Conservation (phyloP, 2,888 invertebrate species). For the Trissoscelio sp. region DNA sequence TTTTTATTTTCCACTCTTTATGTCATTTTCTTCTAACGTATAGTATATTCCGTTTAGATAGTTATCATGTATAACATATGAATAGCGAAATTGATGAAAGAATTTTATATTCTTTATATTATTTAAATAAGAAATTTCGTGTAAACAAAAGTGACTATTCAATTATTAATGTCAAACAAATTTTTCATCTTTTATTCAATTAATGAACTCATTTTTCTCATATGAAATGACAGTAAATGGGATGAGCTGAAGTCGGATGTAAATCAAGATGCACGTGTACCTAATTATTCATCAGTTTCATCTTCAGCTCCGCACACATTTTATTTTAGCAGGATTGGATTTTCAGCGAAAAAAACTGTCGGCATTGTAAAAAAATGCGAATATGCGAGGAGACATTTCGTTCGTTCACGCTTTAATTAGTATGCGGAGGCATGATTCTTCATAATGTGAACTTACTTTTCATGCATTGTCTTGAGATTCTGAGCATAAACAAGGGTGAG, state of each 20-base stretch:
- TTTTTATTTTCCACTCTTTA: not conserved
- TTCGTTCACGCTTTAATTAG: constrained; percentile 56
- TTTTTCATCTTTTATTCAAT: too few species aligned
- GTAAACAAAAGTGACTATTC: too few species aligned
- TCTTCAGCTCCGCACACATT: not conserved
- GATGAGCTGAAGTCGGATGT: too few species aligned
- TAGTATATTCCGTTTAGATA: not conserved
- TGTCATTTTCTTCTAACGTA: not conserved
- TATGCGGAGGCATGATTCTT: constrained; percentile 64
- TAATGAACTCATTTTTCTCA: too few species aligned
- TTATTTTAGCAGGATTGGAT: not conserved
- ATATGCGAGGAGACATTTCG: constrained; percentile 36
- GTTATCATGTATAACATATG: not conserved
- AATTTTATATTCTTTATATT: too few species aligned
- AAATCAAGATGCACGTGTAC: too few species aligned
- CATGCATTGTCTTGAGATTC: constrained; percentile 68
- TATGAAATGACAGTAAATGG: too few species aligned
- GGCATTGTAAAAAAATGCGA: constrained; percentile 18
- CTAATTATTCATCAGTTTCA: too few species aligned
- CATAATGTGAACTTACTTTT: constrained; percentile 64
- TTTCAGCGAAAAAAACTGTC: not conserved
- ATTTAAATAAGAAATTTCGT: too few species aligned
- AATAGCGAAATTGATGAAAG: not conserved
- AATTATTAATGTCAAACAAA: too few species aligned
- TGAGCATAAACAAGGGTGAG: constrained; percentile 70